Evolutionary conservation across 2,888 invertebrate genomes (phyloP).

Genomic region (Leptinotarsa rubiginosa): DNA sequence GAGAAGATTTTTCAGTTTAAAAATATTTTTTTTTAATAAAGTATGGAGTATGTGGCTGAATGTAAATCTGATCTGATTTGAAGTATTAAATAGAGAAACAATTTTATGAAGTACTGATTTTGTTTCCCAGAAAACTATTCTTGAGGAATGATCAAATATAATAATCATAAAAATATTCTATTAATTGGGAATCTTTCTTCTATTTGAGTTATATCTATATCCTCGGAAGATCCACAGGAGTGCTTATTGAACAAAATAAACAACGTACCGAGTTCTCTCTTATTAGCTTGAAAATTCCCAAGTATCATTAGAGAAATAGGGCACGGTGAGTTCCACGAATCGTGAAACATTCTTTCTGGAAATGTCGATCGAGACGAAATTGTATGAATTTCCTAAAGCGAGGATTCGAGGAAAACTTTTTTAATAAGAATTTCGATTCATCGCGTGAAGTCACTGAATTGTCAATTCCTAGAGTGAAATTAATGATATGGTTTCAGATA

Average conservation of each 20-base stretch:
- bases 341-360: conserved; percentile 10
- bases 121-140: too few species aligned
- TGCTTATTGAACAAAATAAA: background rate
- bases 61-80: too few species aligned
- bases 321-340: background rate
- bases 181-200: background rate
- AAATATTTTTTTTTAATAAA: too few species aligned
- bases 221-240: background rate
- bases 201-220: background rate
- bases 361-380: conserved; percentile 6
- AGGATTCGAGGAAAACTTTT: conserved; percentile 25
- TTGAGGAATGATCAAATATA: too few species aligned
- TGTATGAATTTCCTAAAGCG: conserved; percentile 22
- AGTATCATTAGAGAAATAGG: conserved; percentile 6
- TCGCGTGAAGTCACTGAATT: conserved; percentile 5
- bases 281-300: background rate
- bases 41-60: too few species aligned
- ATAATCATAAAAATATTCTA: too few species aligned
- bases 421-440: conserved; percentile 21
- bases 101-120: too few species aligned
- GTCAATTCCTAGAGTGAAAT: conserved; percentile 10
- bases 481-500: too few species aligned
- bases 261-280: background rate
- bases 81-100: too few species aligned
- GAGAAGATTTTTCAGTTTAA: too few species aligned